These are phyloP conservation scores for Brachynemurus nebulosus DNA, from an alignment of 2,888 invertebrate genomes.

Conservation along the genomic window DNA sequence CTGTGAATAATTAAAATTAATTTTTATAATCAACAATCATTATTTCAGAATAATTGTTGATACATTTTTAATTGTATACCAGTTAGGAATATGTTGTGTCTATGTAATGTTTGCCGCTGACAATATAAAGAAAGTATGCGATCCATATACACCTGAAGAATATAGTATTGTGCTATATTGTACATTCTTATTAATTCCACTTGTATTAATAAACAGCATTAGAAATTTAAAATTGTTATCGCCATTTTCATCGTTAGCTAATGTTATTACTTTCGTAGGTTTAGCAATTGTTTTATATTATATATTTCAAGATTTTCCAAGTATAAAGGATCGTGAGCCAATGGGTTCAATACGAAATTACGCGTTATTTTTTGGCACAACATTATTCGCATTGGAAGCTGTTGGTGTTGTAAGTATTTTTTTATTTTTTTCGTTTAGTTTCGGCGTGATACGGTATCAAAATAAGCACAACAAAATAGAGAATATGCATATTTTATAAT, in stretches of 20 bases:
- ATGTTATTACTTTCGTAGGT: conserved; percentile 67
- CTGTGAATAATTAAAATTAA: not conserved
- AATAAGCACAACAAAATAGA: too few species aligned
- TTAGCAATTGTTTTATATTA: conserved; percentile 79
- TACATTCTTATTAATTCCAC: conserved; percentile 35
- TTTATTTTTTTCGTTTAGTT: too few species aligned
- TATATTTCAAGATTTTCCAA: conserved; percentile 57
- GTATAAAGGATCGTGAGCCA: conserved; percentile 44
- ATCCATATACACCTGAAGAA: conserved; percentile 7
- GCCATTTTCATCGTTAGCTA: conserved; percentile 81
- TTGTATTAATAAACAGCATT: conserved; percentile 69
- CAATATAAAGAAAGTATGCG: conserved; percentile 43
- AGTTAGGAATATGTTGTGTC: conserved; percentile 79
- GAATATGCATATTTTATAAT: too few species aligned
- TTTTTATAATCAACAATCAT: not conserved
- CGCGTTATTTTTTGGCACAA: conserved; percentile 92
- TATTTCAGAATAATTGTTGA: conserved; percentile 42
- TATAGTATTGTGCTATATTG: conserved; percentile 9
- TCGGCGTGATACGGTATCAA: too few species aligned
- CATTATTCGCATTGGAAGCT: conserved; percentile 90
- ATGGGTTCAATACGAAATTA: conserved; percentile 53
- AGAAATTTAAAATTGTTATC: conserved; percentile 76
- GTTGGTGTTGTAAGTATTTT: conserved; percentile 64
- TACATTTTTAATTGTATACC: conserved; percentile 62
- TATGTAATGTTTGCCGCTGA: conserved; percentile 68